Evolutionary conservation across 1,140 invertebrate genomes (phyloP).

Genomic region (Oscheius sp.): DNA sequence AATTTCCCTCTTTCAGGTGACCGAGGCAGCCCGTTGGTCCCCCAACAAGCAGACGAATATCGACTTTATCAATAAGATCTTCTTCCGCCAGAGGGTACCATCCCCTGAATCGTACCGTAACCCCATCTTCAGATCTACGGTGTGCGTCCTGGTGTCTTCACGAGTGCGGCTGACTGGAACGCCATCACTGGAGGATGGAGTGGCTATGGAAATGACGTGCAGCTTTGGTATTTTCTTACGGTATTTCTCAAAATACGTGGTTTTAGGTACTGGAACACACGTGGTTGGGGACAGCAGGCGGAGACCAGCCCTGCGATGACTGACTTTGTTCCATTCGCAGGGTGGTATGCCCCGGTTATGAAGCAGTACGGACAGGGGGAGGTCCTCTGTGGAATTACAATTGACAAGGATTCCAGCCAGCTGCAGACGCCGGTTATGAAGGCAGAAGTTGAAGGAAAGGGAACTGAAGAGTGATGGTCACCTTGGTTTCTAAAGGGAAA

Average conservation of each 20-base stretch:
- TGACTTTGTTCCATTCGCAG: constrained; percentile 33
- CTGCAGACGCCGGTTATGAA: no score
- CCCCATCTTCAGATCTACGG: constrained; percentile 27
- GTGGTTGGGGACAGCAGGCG: neutral
- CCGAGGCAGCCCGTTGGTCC: constrained; percentile 24
- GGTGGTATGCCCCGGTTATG: neutral
- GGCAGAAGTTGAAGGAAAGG: no score
- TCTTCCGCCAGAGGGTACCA: constrained; percentile 6
- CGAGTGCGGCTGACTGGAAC: constrained; percentile 27
- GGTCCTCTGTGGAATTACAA: constrained; percentile 22
- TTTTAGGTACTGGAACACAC: no score
- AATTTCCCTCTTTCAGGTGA: neutral
- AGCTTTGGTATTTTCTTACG: constrained; percentile 24
- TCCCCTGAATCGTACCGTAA: neutral
- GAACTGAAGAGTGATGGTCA: no score
- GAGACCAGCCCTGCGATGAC: constrained; percentile 16
- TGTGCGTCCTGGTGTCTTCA: constrained; percentile 25
- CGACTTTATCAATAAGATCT: constrained; percentile 28
- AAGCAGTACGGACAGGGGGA: constrained; percentile 35
- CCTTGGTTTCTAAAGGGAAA: no score
- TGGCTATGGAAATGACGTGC: neutral
- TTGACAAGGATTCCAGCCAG: constrained; percentile 21
- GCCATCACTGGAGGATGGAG: constrained; percentile 30
- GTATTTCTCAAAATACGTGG: neutral
- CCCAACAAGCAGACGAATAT: constrained; percentile 10